These are phyloP conservation scores for Microtus ochrogaster DNA, from an alignment of 2,113 vertebrate species.

Conservation along the genomic window DNA sequence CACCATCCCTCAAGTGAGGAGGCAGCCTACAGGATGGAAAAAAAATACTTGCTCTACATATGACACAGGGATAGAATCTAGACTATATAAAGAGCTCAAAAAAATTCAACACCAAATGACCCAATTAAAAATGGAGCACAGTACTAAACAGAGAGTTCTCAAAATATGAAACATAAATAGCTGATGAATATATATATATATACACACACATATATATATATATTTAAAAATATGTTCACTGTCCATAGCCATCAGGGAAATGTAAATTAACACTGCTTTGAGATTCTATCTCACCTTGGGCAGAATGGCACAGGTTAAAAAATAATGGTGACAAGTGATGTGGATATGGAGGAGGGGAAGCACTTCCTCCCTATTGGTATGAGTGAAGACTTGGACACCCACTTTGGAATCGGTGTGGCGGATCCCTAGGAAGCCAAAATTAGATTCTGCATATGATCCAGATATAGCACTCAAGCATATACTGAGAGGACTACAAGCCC, in stretches of 20 bases:
- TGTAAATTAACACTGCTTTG: background rate
- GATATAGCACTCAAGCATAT: background rate
- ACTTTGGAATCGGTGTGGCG: background rate
- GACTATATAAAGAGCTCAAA: background rate
- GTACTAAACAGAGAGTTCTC: background rate
- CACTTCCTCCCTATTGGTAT: background rate
- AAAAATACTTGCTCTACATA: background rate
- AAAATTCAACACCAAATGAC: background rate
- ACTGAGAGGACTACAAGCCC: background rate
- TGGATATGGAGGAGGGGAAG: background rate
- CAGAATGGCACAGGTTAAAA: background rate
- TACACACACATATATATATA: no score
- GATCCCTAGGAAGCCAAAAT: background rate
- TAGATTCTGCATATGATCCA: background rate
- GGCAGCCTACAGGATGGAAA: background rate
- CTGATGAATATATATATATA: background rate
- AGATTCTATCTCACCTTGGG: background rate
- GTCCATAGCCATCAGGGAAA: background rate
- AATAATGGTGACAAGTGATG: background rate
- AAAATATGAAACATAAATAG: background rate
- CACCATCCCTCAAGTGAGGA: background rate
- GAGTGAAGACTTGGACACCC: background rate
- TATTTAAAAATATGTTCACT: background rate
- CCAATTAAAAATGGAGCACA: background rate
- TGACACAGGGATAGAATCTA: background rate